phyloP scores from a whole-genome alignment of 2,888 invertebrate species.

The Gisinianus flammeolus region DNA sequence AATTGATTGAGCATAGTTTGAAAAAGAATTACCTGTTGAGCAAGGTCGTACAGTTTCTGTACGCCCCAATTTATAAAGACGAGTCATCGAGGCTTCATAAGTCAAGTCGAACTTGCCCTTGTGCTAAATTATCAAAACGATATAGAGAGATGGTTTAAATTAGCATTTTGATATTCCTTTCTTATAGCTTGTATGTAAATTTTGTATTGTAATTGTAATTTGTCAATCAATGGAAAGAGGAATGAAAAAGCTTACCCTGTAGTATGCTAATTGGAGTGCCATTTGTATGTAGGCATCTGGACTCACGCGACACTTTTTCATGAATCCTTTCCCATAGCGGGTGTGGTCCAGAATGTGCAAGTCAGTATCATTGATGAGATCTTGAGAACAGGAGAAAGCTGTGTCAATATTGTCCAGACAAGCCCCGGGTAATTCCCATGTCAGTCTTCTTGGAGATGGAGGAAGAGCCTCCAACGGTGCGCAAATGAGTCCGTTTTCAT shows the following conservation, averaged over 20 bases:
- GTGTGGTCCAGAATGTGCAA: constrained; percentile 84
- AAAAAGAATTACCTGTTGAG: too few relatives aligned
- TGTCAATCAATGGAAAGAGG: too few relatives aligned
- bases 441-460: constrained; percentile 81
- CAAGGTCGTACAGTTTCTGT: constrained; percentile 98
- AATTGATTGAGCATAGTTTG: too few relatives aligned
- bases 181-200: not conserved
- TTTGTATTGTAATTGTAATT: too few relatives aligned
- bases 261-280: constrained; percentile 94
- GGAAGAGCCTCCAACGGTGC: constrained; percentile 71
- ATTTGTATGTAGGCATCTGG: constrained; percentile 98
- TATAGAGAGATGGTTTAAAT: not conserved
- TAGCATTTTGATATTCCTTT: not conserved
- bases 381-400: constrained; percentile 69
- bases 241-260: constrained; percentile 64
- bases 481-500: constrained; percentile 69
- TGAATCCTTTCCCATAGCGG: constrained; percentile 92
- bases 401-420: constrained; percentile 74
- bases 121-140: constrained; percentile 67
- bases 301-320: constrained; percentile 89
- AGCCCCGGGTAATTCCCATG: constrained; percentile 81
- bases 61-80: constrained; percentile 92
- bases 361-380: constrained; percentile 87
- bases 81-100: constrained; percentile 99
- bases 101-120: constrained; percentile 92